A percentile compares a stretch with the other conserved stretches of the same genome.
phyloP scores from a whole-genome alignment of 35 echinoderm and acorn worm species.

The Anneissia japonica region DNA sequence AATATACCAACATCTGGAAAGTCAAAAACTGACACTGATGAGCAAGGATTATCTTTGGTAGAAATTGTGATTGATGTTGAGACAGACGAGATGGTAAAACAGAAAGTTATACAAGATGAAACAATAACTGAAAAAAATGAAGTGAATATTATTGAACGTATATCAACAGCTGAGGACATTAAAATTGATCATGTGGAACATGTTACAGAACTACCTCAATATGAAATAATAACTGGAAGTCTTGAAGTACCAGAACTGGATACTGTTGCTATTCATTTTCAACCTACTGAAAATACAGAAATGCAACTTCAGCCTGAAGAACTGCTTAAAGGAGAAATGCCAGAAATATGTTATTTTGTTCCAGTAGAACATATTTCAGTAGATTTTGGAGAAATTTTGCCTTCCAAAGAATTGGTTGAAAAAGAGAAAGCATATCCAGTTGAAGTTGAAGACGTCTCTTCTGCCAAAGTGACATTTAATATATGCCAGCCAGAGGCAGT shows the following conservation, averaged over 20 bases:
- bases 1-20: no score
- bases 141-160: no score
- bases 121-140: no score
- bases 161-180: no score
- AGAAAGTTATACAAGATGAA: no score
- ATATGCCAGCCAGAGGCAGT: not conserved
- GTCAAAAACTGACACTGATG: no score
- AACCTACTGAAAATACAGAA: conserved; percentile 2
- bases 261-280: not conserved
- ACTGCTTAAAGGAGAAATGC: not conserved
- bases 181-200: no score
- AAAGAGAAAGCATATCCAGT: not conserved
- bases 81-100: no score
- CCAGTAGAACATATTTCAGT: not conserved
- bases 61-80: no score
- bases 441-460: not conserved
- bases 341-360: not conserved
- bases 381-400: not conserved
- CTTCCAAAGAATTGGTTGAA: conserved; percentile 1
- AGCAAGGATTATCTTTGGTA: no score
- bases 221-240: no score
- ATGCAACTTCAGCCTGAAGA: conserved; percentile 2
- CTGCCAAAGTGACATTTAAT: not conserved
- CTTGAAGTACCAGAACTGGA: not conserved
- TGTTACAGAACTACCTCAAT: no score